Evolutionary conservation across 2,888 invertebrate genomes (phyloP), one percentile per base, ranked within the genome.

Genomic region (Drosophila rubida): DNA sequence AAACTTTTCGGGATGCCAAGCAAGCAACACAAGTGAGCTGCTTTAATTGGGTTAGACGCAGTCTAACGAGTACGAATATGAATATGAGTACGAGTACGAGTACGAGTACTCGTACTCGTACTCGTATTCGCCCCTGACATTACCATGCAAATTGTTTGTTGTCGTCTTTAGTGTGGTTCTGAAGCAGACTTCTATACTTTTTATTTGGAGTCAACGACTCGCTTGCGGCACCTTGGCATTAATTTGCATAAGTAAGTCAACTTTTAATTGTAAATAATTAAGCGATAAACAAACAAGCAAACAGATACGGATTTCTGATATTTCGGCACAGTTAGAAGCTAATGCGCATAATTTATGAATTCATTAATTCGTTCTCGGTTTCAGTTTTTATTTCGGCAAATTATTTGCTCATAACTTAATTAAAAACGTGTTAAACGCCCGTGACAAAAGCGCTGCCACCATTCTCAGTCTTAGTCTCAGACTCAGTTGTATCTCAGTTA

Each of bases 351-450:
- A 57, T 65, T 51, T 32, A 32, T 75, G 25, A 48, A 64, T 55
- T 41, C 60, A 46, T 53, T 41, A 13, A 51, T 22, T 44, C 23
- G 48, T 61, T 55, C 68, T 41, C 13, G n/a, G 27, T 9, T 32
- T 32, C 32, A 4, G 32, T n/a, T 32, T n/a, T 32, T 37, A 37
- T 13, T 37, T 37, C 35, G 35, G 55, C 68, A 57, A 42, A 62
- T 71, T 70, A 70, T 73, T 73, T 73, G 63, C 67, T 62, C 65
- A 64, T 71, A 80, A 79, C 61, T 72, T 75, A 81, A 82, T 82
- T 84, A 72, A 66, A 66, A 82, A 71, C 77, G 63, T 79, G 67
- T 75, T 70, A 62, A 76, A 37, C 41, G 53, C 35, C 35, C 13
- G 11, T 9, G 9, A 42, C 22, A 35, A 16, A 49, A 25, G 19